Conservation (phyloP, 2,113 vertebrate species). For the Etia nguti region DNA sequence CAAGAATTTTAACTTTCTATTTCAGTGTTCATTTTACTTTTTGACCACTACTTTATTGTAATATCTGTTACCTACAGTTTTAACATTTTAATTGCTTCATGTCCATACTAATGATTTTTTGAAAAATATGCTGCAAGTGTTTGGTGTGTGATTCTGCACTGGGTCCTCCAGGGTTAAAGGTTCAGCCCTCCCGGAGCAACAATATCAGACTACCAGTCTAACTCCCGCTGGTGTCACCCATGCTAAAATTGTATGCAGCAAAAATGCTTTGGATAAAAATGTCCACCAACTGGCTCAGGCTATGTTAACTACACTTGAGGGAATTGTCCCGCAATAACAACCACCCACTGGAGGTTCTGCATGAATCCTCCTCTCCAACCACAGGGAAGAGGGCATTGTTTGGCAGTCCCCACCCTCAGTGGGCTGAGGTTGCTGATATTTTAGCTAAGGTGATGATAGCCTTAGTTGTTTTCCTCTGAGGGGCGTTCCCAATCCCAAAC, state of each 20-base stretch:
- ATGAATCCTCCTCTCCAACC: constrained; percentile 22
- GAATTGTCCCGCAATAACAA: constrained; percentile 50
- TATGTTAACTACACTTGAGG: constrained; percentile 52
- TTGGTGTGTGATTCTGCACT: neutral
- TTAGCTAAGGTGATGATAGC: constrained; percentile 64
- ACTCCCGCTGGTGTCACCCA: constrained; percentile 19
- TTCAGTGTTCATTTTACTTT: neutral
- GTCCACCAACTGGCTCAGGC: constrained; percentile 32
- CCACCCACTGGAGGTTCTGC: constrained; percentile 33
- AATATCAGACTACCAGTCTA: neutral
- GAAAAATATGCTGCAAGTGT: neutral
- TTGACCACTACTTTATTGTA: neutral
- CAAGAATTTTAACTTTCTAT: neutral
- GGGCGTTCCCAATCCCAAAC: neutral
- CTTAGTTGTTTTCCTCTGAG: constrained; percentile 41
- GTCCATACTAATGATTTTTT: neutral
- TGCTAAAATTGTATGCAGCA: constrained; percentile 42
- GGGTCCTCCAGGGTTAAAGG: constrained; percentile 3
- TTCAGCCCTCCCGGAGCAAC: constrained; percentile 5
- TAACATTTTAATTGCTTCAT: neutral
- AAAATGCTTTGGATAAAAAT: constrained; percentile 41
- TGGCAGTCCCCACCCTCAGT: neutral
- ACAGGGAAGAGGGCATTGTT: constrained; percentile 46
- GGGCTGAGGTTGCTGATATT: constrained; percentile 52
- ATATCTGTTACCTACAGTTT: neutral